A percentile compares a stretch with the other conserved stretches of the same genome.
phyloP scores from a whole-genome alignment of 1,140 invertebrate genomes.

The Halesus radiatus region DNA sequence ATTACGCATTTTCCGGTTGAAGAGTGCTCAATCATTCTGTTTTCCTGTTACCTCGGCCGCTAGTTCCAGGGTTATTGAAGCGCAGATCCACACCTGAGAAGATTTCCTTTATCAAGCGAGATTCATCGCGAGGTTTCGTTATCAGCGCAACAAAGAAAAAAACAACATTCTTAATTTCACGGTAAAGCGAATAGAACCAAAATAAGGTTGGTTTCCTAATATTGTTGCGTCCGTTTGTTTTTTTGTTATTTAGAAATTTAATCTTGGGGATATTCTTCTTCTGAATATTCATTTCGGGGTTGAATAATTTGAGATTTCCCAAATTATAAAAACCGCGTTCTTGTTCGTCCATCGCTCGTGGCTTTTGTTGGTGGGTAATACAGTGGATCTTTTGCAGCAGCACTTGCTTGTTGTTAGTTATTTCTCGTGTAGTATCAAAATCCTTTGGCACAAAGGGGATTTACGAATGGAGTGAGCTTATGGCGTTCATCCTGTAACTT shows the following conservation, averaged over 20 bases:
- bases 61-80: constrained; percentile 12
- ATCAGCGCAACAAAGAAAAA: constrained; percentile 21
- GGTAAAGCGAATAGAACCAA: constrained; percentile 16
- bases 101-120: constrained; percentile 14
- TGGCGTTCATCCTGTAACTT: no score
- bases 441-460: no score
- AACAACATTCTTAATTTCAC: constrained; percentile 20
- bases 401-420: no score
- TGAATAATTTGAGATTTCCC: not conserved
- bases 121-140: constrained; percentile 18
- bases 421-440: no score
- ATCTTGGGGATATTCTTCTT: constrained; percentile 22
- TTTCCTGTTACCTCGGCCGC: not conserved
- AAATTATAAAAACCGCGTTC: no score
- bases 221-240: constrained; percentile 8
- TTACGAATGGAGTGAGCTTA: no score
- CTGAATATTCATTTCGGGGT: constrained; percentile 10
- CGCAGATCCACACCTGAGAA: constrained; percentile 22
- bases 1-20: constrained; percentile 25
- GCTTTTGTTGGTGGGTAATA: no score
- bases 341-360: no score
- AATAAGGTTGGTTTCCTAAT: constrained; percentile 25
- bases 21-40: not conserved
- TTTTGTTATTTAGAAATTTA: constrained; percentile 18
- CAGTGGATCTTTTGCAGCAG: no score